Conservation (phyloP, 2,888 invertebrate genomes). For the Creontiades dilutus region DNA sequence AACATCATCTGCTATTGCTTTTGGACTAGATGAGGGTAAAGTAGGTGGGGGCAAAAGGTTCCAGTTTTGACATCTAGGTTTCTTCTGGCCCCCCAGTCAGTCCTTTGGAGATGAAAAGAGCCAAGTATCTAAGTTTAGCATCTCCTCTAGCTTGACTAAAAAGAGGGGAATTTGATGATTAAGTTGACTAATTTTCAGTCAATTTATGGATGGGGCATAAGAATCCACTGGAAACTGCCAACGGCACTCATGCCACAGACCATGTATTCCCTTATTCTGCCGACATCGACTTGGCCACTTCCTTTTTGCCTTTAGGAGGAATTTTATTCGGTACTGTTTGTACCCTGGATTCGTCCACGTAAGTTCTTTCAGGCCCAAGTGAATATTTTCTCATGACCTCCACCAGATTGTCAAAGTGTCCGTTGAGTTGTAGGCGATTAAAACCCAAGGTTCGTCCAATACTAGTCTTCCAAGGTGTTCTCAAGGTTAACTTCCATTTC, state of each 20-base stretch:
- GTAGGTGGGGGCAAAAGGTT: no score
- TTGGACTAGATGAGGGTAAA: no score
- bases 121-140: no score
- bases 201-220: no score
- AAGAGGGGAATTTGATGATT: no score
- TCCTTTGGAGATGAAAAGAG: no score
- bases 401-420: slow-evolving; percentile 65
- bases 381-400: background rate
- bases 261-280: slow-evolving; percentile 73
- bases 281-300: slow-evolving; percentile 69
- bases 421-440: background rate
- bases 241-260: slow-evolving; percentile 69
- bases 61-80: no score
- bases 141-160: no score
- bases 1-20: no score
- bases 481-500: background rate
- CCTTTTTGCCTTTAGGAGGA: slow-evolving; percentile 70
- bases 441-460: background rate
- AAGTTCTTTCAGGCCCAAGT: slow-evolving; percentile 55
- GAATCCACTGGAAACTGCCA: no score
- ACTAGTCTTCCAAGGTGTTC: background rate
- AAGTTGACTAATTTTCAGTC: no score
- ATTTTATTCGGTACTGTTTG: slow-evolving; percentile 50
- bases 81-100: no score
- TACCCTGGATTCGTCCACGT: slow-evolving; percentile 73